These are phyloP conservation scores for Marmota monax DNA, from an alignment of 2,113 vertebrate species.

Conservation along the genomic window DNA sequence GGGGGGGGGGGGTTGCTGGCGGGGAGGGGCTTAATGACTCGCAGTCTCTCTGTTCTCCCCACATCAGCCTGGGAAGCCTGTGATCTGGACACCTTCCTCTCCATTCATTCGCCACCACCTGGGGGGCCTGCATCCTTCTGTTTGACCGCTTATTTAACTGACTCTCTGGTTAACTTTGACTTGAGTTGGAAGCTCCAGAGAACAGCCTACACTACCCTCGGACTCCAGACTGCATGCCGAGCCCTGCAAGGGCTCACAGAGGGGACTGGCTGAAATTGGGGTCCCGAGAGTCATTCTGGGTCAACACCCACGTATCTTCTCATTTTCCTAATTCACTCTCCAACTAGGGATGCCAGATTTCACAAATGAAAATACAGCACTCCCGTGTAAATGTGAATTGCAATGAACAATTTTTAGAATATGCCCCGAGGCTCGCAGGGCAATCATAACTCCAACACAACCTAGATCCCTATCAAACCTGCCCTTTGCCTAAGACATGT, in stretches of 20 bases:
- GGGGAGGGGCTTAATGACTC: neutral
- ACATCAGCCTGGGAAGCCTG: neutral
- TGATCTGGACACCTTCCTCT: neutral
- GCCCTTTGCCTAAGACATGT: neutral
- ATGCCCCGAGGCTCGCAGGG: accelerated
- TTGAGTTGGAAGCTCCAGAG: neutral
- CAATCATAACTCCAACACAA: neutral
- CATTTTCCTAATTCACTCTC: neutral
- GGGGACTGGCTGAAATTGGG: accelerated
- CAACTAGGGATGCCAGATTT: neutral
- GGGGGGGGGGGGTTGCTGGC: neutral
- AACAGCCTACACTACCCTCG: neutral
- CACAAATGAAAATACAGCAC: neutral
- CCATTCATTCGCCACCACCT: accelerated
- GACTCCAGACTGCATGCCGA: accelerated
- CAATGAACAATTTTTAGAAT: neutral
- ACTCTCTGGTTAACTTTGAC: neutral
- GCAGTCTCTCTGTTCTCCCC: neutral
- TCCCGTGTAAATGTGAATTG: neutral
- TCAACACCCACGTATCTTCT: neutral
- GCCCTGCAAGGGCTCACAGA: neutral
- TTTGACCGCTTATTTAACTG: neutral
- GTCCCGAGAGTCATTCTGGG: neutral
- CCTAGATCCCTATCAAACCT: neutral
- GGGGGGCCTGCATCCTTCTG: neutral